A percentile compares a stretch with the other conserved stretches of the same genome.
These are phyloP conservation scores for Camelus dromedarius DNA, from an alignment of 2,113 vertebrate genomes.

Conservation along the genomic window DNA sequence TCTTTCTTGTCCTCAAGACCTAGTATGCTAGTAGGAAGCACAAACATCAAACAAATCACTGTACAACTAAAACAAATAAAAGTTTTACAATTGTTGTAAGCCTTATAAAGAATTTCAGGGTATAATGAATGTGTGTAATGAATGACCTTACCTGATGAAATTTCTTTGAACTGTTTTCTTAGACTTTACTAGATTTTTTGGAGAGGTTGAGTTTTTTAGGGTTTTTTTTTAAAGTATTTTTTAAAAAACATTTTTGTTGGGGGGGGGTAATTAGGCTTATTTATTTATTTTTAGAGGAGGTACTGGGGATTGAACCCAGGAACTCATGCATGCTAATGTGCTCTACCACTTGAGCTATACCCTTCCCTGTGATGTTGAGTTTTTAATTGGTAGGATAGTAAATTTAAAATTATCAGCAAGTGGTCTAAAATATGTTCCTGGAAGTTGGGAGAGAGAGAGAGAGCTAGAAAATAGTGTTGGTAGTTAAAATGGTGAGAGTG, in stretches of 20 bases:
- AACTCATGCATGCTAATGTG: no score
- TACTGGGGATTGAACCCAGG: no score
- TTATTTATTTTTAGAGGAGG: no score
- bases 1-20: background rate
- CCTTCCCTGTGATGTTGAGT: no score
- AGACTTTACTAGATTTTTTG: background rate
- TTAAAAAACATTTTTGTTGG: no score
- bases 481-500: background rate
- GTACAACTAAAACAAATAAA: background rate
- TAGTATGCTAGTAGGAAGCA: background rate
- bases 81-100: background rate
- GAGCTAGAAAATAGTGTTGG: background rate
- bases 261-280: no score
- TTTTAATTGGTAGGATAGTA: background rate
- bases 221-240: no score
- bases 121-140: background rate
- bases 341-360: no score
- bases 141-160: background rate
- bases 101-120: background rate
- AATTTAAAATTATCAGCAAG: background rate
- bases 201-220: background rate
- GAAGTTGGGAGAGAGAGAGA: background rate
- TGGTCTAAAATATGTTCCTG: background rate
- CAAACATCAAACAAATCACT: background rate
- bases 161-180: slow-evolving; percentile 24